phyloP scores from a whole-genome alignment of 2,113 vertebrate genomes.

The rat (Rattus norvegicus) region GRCr8 NC_086034.1:38328501-38329000 shows the following conservation, averaged over 20 bases:
- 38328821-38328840: background rate
- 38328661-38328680: background rate
- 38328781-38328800: background rate
- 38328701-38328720: slow-evolving; percentile 29
- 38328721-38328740: background rate
- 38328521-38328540: background rate
- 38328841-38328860: background rate
- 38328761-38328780: slow-evolving; percentile 35
- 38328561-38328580: background rate
- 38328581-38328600: background rate
- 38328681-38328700: background rate
- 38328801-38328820: background rate
- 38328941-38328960: background rate
- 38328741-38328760: background rate
- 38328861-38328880: background rate
- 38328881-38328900: background rate
- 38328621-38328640: background rate
- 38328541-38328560: background rate
- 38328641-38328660: background rate
- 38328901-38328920: background rate
- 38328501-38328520: background rate
- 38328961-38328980: background rate
- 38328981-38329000: background rate
- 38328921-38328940: background rate
- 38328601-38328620: background rate